Evolutionary conservation across 2,113 vertebrate species (phyloP).

Genomic region (Megaceryle torquata): DNA sequence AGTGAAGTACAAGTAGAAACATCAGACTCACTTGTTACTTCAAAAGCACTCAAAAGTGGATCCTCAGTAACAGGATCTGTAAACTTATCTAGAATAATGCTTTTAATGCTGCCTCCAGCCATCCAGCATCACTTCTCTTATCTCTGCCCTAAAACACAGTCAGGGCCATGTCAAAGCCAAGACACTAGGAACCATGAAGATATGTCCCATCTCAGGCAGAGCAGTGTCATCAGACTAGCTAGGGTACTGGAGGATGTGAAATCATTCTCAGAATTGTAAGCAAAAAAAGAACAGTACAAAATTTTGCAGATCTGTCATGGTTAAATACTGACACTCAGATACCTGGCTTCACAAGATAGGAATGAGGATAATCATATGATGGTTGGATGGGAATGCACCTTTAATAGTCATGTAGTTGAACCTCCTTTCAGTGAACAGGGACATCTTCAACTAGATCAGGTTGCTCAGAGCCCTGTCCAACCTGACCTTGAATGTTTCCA

Average conservation of each 20-base stretch:
- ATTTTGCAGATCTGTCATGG: background rate
- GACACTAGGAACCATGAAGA: background rate
- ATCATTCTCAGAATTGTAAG: background rate
- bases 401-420: too few relatives aligned
- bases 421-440: too few relatives aligned
- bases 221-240: background rate
- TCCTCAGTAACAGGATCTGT: background rate
- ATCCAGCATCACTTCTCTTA: background rate
- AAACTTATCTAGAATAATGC: background rate
- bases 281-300: background rate
- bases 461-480: too few relatives aligned
- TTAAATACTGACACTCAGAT: background rate
- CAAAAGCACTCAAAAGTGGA: background rate
- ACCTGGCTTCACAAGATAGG: background rate
- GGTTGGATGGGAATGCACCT: too few relatives aligned
- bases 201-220: background rate
- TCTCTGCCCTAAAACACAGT: background rate
- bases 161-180: background rate
- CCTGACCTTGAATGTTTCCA: too few relatives aligned
- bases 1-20: background rate
- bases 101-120: background rate
- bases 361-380: background rate
- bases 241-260: background rate
- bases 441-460: too few relatives aligned
- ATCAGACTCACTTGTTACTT: background rate